Evolutionary conservation across 2,797 vertebrate species (phyloP).

Genomic region (Sebastiscus albofasciatus): DNA sequence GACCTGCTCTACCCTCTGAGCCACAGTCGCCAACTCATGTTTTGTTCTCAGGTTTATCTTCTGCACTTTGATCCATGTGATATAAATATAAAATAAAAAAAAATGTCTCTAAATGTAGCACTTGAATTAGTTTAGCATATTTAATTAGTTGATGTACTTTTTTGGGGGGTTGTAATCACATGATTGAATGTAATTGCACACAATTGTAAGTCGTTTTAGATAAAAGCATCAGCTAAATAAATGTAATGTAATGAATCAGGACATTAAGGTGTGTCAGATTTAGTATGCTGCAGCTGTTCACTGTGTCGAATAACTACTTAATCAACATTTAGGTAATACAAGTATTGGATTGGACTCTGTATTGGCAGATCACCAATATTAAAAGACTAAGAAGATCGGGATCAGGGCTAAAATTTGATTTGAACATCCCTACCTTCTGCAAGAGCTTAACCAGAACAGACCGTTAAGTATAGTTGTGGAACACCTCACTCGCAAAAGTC

Average conservation of each 20-base stretch:
- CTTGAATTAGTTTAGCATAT: not conserved
- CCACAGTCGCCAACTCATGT: too few species aligned
- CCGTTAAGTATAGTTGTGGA: not conserved
- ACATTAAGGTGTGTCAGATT: not conserved
- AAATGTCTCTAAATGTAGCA: too few species aligned
- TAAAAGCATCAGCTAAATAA: not conserved
- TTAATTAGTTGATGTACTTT: not conserved
- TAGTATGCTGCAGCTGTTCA: not conserved
- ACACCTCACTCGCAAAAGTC: too few species aligned
- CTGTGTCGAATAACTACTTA: not conserved
- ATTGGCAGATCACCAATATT: not conserved
- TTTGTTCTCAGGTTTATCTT: too few species aligned
- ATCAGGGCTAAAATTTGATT: not conserved
- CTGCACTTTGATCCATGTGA: not conserved
- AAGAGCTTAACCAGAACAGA: not conserved
- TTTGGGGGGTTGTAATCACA: not conserved
- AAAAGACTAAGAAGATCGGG: not conserved
- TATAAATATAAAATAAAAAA: too few species aligned
- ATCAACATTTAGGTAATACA: not conserved
- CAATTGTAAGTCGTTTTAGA: not conserved
- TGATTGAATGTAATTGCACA: not conserved
- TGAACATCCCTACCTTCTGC: not conserved
- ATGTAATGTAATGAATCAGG: not conserved
- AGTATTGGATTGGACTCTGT: not conserved
- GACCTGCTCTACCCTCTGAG: accelerated